Evolutionary conservation across 2,113 vertebrate species (phyloP), one percentile per base, ranked within the genome.

Genomic region (Edolisoma coerulescens): DNA sequence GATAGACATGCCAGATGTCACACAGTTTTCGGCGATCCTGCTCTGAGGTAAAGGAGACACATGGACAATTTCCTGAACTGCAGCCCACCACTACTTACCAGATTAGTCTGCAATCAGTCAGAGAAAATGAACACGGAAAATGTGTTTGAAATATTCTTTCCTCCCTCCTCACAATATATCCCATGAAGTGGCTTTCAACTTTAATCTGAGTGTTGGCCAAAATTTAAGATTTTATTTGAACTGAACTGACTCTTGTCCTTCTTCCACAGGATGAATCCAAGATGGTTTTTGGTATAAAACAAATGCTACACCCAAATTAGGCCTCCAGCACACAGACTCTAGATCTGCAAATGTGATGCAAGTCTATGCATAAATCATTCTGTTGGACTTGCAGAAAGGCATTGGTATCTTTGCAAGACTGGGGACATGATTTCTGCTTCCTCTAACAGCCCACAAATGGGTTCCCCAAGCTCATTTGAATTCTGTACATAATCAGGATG

Each of bases 381-480:
- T 71, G 32, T 10, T 56, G 63, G 64, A 68, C 79, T 32, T 90
- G 32, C 60, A 87, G 60, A 90, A 86, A 92, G 32, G 32, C 53
- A 60, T 1, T 33, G 28, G 14, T 77, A 23, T 64, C 41, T 68
- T 71, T 60, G n/a, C 44, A 71, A 77, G 79, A 64, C 24, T 47
- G 21, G 32, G 18, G 60, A 77, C 54, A 13, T 52, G 56, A 87
- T 84, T 96, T 94, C 61, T 71, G 44, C 73, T 60, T 89, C n/a
- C 49, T 87, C 53, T 61, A 84, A 75, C 13, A 84, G 69, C 69
- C 90, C 77, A 75, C 57, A 75, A 77, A 88, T n/a, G 33, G 30
- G 17, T 65, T 90, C 49, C 85, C 56, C 35, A 78, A 71, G 53
- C 79, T 96, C 88, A 88, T 90, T 63, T 89, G 79, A 94, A 93